Evolutionary conservation across 1,140 invertebrate species (phyloP).

Genomic region (Arion vulgaris): DNA sequence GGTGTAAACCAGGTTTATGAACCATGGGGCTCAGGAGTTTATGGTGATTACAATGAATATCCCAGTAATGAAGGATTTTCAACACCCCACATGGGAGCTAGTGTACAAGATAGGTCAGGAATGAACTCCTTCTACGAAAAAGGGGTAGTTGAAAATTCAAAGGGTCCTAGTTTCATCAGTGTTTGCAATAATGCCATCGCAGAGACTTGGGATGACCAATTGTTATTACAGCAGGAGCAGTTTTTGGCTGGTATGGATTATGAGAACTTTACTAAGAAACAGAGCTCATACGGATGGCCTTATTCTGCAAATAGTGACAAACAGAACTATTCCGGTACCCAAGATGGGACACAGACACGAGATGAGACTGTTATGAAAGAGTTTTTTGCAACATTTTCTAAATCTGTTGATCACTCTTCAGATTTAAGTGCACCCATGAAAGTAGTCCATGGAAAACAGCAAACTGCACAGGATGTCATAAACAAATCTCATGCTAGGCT

Average conservation of each 20-base stretch:
- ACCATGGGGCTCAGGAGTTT: conserved; percentile 27
- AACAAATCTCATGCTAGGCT: too few species aligned
- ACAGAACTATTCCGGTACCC: not conserved
- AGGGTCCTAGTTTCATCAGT: not conserved
- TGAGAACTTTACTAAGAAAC: not conserved
- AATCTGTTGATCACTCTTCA: not conserved
- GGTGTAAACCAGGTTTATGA: not conserved
- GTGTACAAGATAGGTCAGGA: not conserved
- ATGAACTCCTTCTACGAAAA: not conserved
- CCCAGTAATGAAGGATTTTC: not conserved
- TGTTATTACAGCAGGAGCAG: conserved; percentile 16
- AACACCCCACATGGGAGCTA: not conserved
- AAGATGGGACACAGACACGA: not conserved
- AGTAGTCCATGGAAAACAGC: not conserved
- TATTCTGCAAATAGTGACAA: not conserved
- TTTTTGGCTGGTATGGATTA: conserved; percentile 31
- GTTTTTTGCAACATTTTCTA: not conserved
- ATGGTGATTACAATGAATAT: not conserved
- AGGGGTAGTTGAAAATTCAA: not conserved
- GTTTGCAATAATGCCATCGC: not conserved
- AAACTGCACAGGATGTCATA: not conserved
- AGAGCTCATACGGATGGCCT: not conserved
- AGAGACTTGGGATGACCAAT: conserved; percentile 32
- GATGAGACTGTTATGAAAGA: not conserved
- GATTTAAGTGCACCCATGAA: not conserved